A percentile compares a stretch with the other conserved stretches of the same genome.
Conservation (phyloP, 2,888 invertebrate species). For the Drosophila neutralis region DNA sequence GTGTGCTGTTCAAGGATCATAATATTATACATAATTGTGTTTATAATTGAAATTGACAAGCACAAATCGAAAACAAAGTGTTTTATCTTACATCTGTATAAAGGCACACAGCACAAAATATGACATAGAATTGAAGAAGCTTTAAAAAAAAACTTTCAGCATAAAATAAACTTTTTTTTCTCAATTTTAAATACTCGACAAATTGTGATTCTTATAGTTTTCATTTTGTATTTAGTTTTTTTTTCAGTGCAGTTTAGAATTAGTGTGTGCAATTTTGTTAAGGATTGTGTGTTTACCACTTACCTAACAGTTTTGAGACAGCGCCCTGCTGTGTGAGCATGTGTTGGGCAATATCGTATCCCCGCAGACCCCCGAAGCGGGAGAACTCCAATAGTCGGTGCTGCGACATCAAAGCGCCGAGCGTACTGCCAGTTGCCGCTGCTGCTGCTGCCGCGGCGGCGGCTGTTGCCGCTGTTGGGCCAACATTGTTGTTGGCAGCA, state of each 20-base stretch:
- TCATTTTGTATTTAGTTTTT: background rate
- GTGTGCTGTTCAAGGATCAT: constrained; percentile 66
- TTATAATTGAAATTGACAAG: constrained; percentile 79
- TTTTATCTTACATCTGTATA: constrained; percentile 17
- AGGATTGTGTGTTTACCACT: constrained; percentile 53
- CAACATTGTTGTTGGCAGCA: constrained; percentile 37
- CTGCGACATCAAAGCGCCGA: constrained; percentile 89
- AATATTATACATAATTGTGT: constrained; percentile 67
- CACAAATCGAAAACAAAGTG: constrained; percentile 76
- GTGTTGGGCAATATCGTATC: constrained; percentile 84
- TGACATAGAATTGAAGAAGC: background rate
- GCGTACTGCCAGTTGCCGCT: constrained; percentile 85
- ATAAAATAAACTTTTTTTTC: background rate
- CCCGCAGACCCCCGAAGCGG: constrained; percentile 83
- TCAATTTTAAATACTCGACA: background rate
- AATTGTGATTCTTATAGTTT: background rate
- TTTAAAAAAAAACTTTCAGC: background rate
- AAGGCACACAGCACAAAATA: background rate
- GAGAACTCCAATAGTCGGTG: constrained; percentile 83
- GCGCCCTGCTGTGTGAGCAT: constrained; percentile 84
- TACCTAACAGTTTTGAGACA: constrained; percentile 83
- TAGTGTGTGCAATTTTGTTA: background rate
- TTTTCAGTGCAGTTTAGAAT: background rate
- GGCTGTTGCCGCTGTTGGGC: constrained; percentile 65
- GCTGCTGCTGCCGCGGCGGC: constrained; percentile 70